Percentiles rank a stretch among this genome's conserved stretches.
Conservation (phyloP, 2,113 vertebrate species). For the Thinocorus orbignyianus region DNA sequence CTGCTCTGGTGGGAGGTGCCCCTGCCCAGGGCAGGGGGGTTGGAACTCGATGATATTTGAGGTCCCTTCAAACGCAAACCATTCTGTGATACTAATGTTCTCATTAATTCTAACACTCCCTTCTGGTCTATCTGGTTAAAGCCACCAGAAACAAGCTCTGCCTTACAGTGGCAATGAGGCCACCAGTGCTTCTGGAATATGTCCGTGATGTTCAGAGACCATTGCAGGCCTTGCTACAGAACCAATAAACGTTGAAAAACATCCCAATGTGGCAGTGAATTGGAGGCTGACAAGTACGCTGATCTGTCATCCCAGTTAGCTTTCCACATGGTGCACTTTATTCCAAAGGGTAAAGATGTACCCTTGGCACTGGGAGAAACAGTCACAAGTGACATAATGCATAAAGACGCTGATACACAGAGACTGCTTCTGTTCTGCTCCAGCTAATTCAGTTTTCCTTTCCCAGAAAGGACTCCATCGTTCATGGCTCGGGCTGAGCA, state of each 20-base stretch:
- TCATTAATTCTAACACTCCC: background rate
- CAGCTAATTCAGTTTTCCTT: background rate
- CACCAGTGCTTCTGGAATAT: background rate
- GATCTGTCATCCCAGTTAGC: too few relatives aligned
- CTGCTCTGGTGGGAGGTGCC: background rate
- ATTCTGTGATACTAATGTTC: background rate
- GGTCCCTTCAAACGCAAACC: background rate
- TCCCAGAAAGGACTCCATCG: background rate
- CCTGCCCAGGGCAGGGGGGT: background rate
- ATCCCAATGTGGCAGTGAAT: accelerated
- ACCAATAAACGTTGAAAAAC: background rate
- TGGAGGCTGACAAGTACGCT: background rate
- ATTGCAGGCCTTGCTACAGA: accelerated
- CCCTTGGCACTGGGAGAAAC: background rate
- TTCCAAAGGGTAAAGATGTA: background rate
- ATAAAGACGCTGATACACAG: background rate
- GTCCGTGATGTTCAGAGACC: accelerated
- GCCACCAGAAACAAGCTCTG: background rate
- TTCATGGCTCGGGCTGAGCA: background rate
- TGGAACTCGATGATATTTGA: background rate
- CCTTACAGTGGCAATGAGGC: accelerated
- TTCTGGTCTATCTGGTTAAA: background rate
- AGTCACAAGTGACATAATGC: background rate
- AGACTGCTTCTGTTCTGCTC: background rate
- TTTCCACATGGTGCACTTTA: background rate